Base-by-base conservation (phyloP, 30 jellyfish, hydroid and myxozoan genomes). In the Aurelia aurita complex sp. Pacific region DNA sequence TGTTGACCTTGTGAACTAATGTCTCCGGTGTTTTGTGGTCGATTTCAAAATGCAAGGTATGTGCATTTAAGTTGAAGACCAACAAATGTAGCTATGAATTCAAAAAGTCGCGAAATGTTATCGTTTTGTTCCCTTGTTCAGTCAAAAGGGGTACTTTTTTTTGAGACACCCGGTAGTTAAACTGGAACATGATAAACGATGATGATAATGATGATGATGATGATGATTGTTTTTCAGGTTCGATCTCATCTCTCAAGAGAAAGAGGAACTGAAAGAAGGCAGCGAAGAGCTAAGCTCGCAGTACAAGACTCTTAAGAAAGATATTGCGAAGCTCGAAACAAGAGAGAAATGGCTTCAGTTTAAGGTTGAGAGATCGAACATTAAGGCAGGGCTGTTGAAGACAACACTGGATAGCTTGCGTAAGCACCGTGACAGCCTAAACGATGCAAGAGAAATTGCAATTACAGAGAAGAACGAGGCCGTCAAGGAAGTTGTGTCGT, bases 381-480 rank as follows among this genome's bases (percentile, higher is more conserved):
- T 15, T 35, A 86, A 84, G 46, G 61, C 73, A 2, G 54, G 38
- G 1, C 88, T 81, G 13, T 65, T 84, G 61, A 64, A 63, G 59
- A 32, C 71, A 11, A 65, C 93, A 9, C n/a, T 84, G 36, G 87
- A 73, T 36, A 18, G 55, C 12, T 55, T 84, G 76, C 76, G 87
- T 29, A n/a, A 60, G 76, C 76, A 84, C 53, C 93, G 93, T 8
- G 67, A 84, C 19, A 84, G 34, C 35, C 52, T 84, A 51, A 36
- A 71, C 19, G 82, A 59, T n/a, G 71, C 87, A 1, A 71, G 77
- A 64, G 82, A 84, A 61, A 75, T 46, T 17, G 87, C 85, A n/a
- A 63, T 38, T 36, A 3, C 35, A 51, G 77, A 59, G 18, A 62
- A 76, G 64, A 60, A 38, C 76, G 87, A 73, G 61, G 81, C 59